These are phyloP conservation scores for Lasioglossum malachurum DNA, from an alignment of 2,888 invertebrate genomes.

Conservation along the genomic window DNA sequence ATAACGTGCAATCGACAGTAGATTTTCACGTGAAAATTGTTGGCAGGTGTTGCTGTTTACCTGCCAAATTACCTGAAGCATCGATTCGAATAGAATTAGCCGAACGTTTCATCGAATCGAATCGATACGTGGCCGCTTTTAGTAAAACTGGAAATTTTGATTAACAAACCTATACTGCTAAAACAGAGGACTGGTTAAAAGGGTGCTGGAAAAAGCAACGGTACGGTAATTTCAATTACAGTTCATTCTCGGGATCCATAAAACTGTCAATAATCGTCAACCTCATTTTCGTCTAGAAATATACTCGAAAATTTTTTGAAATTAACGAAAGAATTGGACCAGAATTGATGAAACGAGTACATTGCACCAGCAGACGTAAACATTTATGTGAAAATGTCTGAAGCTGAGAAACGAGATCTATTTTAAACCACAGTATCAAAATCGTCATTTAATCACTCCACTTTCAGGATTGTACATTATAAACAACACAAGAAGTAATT, in stretches of 20 bases:
- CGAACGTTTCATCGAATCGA: neutral
- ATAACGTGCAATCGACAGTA: neutral
- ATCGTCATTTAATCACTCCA: neutral
- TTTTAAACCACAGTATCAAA: neutral
- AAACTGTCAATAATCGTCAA: neutral
- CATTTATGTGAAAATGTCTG: neutral
- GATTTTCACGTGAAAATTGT: neutral
- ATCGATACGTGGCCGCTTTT: neutral
- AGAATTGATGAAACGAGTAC: neutral
- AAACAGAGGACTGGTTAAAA: neutral
- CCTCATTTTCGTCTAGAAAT: neutral
- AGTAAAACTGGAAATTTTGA: neutral
- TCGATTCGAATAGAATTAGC: neutral
- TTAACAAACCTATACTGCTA: neutral
- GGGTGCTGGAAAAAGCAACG: too few species aligned
- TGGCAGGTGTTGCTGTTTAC: neutral
- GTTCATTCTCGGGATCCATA: neutral
- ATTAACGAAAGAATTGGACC: neutral
- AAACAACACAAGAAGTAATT: too few species aligned
- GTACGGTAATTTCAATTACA: neutral
- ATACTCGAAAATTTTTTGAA: neutral
- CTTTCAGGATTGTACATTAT: neutral
- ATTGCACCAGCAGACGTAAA: neutral
- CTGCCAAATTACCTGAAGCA: neutral
- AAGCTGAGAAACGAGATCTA: neutral